phyloP scores from a whole-genome alignment of 2,113 vertebrate genomes.

The Brachirus orientalis region DNA sequence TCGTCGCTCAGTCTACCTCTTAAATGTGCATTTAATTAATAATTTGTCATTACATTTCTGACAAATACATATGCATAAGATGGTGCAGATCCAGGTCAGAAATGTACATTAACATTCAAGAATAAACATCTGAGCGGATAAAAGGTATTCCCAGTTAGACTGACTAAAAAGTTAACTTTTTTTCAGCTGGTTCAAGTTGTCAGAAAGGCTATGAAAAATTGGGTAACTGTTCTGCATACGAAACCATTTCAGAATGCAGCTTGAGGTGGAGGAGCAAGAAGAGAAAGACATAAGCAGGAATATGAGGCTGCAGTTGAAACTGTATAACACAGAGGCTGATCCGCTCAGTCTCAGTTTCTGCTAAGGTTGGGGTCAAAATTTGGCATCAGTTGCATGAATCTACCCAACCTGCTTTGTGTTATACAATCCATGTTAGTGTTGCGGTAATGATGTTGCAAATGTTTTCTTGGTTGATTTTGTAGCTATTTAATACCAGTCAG shows the following conservation, averaged over 20 bases:
- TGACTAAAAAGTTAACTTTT: neutral
- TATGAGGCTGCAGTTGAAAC: neutral
- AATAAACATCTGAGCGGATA: neutral
- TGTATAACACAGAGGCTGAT: neutral
- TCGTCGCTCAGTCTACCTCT: no score
- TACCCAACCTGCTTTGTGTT: neutral
- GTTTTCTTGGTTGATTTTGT: constrained; percentile 1
- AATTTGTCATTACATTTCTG: no score
- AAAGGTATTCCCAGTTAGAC: neutral
- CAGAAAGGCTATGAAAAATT: neutral
- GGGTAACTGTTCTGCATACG: neutral
- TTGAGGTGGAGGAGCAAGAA: neutral
- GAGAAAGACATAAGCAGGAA: neutral
- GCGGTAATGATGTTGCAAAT: neutral
- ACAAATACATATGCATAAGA: no score
- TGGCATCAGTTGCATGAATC: neutral
- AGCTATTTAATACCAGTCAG: neutral
- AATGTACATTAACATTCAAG: neutral
- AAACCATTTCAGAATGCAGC: neutral
- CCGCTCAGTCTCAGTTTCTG: neutral
- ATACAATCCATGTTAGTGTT: neutral
- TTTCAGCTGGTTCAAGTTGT: neutral
- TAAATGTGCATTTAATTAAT: no score
- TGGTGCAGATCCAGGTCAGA: neutral
- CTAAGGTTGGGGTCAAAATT: neutral